phyloP scores from a whole-genome alignment of 1,140 invertebrate genomes.

The Pissodes strobi region DNA sequence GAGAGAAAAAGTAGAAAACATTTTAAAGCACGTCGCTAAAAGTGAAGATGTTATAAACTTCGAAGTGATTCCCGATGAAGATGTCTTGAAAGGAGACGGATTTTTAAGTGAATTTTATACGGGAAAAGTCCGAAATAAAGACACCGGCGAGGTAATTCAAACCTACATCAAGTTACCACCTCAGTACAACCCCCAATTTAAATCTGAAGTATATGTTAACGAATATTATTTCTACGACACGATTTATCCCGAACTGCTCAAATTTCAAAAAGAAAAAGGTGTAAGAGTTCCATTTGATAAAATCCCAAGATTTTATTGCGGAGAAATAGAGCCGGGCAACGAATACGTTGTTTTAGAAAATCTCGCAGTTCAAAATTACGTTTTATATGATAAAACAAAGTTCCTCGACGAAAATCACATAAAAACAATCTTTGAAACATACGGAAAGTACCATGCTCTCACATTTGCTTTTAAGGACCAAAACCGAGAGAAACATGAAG shows the following conservation, averaged over 20 bases:
- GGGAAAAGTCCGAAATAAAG: conserved; percentile 7
- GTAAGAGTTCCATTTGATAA: conserved; percentile 40
- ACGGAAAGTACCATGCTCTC: conserved; percentile 37
- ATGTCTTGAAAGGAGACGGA: conserved; percentile 14
- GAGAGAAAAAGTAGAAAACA: conserved; percentile 6
- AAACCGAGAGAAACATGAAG: conserved; percentile 40
- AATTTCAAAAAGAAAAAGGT: conserved; percentile 6
- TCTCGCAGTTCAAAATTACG: conserved; percentile 20
- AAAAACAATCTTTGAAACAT: conserved; percentile 23
- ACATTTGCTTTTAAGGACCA: conserved; percentile 57
- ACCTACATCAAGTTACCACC: conserved; percentile 6
- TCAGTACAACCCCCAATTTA: background rate
- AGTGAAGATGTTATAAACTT: background rate
- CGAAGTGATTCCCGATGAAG: background rate
- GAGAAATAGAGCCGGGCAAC: conserved; percentile 47
- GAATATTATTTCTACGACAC: background rate
- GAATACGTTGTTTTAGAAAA: conserved; percentile 58
- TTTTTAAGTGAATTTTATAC: conserved; percentile 22
- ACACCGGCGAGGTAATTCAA: background rate
- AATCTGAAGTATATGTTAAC: background rate
- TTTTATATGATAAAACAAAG: conserved; percentile 16
- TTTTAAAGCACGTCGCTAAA: conserved; percentile 12
- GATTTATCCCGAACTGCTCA: background rate
- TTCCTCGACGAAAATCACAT: conserved; percentile 19
- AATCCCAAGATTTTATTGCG: conserved; percentile 52